These are phyloP conservation scores for Brachyhypopomus gauderio DNA, from an alignment of 2,113 vertebrate genomes.

Conservation along the genomic window DNA sequence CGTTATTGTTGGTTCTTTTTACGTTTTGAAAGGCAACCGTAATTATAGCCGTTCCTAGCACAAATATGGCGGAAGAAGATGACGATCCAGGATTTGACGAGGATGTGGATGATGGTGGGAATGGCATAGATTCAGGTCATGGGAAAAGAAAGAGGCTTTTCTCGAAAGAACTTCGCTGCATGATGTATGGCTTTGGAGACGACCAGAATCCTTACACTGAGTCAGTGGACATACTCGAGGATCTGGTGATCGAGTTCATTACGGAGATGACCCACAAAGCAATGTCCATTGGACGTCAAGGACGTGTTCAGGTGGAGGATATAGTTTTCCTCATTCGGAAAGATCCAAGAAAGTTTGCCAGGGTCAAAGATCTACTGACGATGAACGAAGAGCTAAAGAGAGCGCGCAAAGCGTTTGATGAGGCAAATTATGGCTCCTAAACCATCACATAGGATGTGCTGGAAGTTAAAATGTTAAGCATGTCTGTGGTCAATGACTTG, in stretches of 20 bases:
- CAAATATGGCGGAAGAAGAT: slow-evolving; percentile 76
- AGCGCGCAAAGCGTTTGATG: slow-evolving; percentile 95
- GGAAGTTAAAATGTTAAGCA: background rate
- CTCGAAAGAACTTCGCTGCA: slow-evolving; percentile 95
- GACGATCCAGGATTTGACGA: slow-evolving; percentile 84
- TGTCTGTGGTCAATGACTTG: background rate
- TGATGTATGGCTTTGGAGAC: slow-evolving; percentile 99
- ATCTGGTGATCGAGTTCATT: slow-evolving; percentile 97
- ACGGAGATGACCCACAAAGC: slow-evolving; percentile 99
- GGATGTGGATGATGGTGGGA: slow-evolving; percentile 83
- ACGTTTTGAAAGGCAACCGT: background rate
- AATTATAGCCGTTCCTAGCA: background rate
- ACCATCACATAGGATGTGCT: background rate
- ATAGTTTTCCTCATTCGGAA: slow-evolving; percentile 97
- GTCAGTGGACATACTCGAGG: slow-evolving; percentile 96
- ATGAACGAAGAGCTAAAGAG: slow-evolving; percentile 99
- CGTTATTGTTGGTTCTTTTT: background rate
- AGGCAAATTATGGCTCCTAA: slow-evolving; percentile 95
- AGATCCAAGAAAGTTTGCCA: slow-evolving; percentile 94
- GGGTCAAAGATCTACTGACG: slow-evolving; percentile 96
- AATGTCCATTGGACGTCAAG: slow-evolving; percentile 96
- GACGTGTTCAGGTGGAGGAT: slow-evolving; percentile 97
- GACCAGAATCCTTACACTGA: slow-evolving; percentile 99
- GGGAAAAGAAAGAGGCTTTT: slow-evolving; percentile 91
- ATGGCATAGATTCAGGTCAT: slow-evolving; percentile 84